Percentiles rank a stretch among this genome's conserved stretches.
These are phyloP conservation scores for Cranoglanis bouderius DNA, from an alignment of 2,113 vertebrate species.

Conservation along the genomic window DNA sequence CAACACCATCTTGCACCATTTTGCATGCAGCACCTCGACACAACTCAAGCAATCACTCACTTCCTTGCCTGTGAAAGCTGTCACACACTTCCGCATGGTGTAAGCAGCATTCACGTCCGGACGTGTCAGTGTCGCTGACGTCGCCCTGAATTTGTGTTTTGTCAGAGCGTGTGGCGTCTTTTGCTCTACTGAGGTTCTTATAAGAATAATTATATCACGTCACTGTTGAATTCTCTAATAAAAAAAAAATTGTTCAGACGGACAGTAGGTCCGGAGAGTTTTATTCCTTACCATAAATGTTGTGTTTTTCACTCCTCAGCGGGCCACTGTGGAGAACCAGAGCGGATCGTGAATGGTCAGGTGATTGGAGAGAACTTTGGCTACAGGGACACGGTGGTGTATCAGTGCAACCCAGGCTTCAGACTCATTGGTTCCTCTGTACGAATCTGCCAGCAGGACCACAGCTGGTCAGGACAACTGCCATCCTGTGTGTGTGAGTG, in stretches of 20 bases:
- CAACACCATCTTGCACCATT: background rate
- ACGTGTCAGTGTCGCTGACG: background rate
- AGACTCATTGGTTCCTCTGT: conserved; percentile 94
- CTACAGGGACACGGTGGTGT: conserved; percentile 95
- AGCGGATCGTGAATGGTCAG: conserved; percentile 93
- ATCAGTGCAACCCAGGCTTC: conserved; percentile 95
- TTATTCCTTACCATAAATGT: background rate
- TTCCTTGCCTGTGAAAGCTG: background rate
- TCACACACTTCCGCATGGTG: background rate
- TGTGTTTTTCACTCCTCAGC: conserved; percentile 66
- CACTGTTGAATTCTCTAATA: background rate
- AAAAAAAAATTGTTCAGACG: too few species aligned
- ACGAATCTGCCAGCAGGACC: conserved; percentile 93
- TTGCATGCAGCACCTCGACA: background rate
- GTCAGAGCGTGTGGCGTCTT: background rate
- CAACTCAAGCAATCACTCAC: too few species aligned
- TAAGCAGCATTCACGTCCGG: background rate
- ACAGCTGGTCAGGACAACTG: conserved; percentile 93
- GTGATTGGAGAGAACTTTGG: conserved; percentile 96
- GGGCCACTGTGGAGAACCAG: conserved; percentile 92
- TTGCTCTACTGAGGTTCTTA: background rate
- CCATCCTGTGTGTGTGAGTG: conserved; percentile 96
- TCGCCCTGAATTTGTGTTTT: background rate
- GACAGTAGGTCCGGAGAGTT: background rate
- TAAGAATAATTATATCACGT: background rate